Base-by-base conservation (phyloP, 2,797 vertebrate species). In the Philypnodon macrostomus region DNA sequence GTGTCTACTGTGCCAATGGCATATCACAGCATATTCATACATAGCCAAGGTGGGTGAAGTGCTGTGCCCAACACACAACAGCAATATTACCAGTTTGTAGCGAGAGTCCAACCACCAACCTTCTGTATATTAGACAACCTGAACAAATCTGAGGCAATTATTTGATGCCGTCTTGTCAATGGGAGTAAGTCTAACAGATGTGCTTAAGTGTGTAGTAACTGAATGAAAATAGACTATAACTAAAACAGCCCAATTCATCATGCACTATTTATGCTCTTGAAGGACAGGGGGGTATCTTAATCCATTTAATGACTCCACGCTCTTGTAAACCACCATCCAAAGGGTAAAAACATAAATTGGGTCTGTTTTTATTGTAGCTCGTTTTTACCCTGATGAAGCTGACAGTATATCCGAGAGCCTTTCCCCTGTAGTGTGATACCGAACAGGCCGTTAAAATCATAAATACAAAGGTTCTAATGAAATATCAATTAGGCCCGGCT, bases 401-500 rank as follows among this genome's bases (percentile, higher is more conserved):
- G 64, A 78, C 67, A 67, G 48, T 80, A 82, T 74, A 84, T 84
- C 54, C 63, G 68, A 49, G 17, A 47, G 70, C 55, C 48, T 66
- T n/a, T 57, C 51, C 68, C 53, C 52, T 44, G 51, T 68, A 66
- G 63, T 57, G 47, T 62, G 63, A 76, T 58, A 66, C 41, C 2
- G 77, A 72, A 83, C 70, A 59, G 63, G 77, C 67, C 72, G 62
- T 86, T 84, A 78, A 86, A 79, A 84, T 81, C 84, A 83, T 84
- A 79, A 86, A 88, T 83, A 79, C 80, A 82, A 75, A 84, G 73
- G 70, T 85, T 76, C 67, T 83, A 87, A 87, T 88, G 80, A 89
- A 89, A 87, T 84, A 86, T 87, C 87, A 89, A 87, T 90, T 90
- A 89, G 81, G 81, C 63, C 71, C 70, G 42, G 51, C 41, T 26